Evolutionary conservation across 2,797 vertebrate genomes (phyloP).

Genomic region (Pangasius mekongensis): DNA sequence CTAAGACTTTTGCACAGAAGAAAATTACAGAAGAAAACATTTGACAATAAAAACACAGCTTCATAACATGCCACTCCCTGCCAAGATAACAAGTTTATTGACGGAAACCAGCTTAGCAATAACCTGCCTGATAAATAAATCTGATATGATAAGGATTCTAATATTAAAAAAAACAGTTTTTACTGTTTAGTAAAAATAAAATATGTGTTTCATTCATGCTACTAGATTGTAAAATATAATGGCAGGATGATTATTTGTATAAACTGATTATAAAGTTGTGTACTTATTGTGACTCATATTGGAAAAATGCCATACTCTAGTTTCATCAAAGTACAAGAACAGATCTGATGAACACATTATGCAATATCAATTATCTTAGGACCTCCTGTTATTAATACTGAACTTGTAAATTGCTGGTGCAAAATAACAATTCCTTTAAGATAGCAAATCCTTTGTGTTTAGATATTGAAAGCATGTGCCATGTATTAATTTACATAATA

Average conservation of each 20-base stretch:
- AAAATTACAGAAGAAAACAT: no score
- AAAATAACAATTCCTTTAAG: neutral
- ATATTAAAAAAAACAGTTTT: neutral
- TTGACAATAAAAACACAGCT: neutral
- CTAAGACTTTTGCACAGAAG: no score
- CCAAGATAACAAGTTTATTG: neutral
- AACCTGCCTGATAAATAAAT: neutral
- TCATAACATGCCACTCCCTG: neutral
- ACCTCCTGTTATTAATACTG: neutral
- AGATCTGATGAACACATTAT: neutral
- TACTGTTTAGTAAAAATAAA: neutral
- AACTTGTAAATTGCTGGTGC: constrained; percentile 6
- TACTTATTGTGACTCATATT: neutral
- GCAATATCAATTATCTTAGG: neutral
- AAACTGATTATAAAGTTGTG: neutral
- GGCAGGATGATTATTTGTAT: neutral
- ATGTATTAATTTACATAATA: neutral
- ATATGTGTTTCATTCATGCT: neutral
- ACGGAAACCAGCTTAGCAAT: neutral
- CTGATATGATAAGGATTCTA: neutral
- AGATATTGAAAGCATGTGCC: neutral
- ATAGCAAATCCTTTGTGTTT: constrained; percentile 13
- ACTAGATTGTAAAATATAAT: neutral
- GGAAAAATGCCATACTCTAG: neutral
- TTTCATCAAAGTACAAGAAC: neutral